Conservation (phyloP, 2,888 invertebrate species). For the Eucera pruinosa region DNA sequence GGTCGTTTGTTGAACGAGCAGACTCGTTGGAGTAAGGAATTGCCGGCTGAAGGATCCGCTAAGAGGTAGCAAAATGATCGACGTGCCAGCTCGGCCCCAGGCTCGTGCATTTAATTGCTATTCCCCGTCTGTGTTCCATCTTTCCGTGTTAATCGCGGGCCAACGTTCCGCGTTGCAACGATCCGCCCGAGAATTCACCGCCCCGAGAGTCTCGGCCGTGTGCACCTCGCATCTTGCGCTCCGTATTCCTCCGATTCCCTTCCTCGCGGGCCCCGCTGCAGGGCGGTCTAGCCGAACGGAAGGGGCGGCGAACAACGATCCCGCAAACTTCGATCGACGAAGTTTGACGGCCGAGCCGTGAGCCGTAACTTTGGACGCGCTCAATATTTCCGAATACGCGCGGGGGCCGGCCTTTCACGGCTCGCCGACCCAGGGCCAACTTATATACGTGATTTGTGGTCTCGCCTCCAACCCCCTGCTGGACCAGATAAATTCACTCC, state of each 20-base stretch:
- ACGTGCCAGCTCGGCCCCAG: conserved; percentile 37
- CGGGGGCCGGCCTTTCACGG: conserved; percentile 19
- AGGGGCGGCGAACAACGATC: conserved; percentile 31
- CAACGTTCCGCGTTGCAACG: no score
- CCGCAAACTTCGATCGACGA: conserved; percentile 64
- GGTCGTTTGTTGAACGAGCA: conserved; percentile 4
- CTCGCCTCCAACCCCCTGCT: conserved; percentile 1
- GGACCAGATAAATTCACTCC: conserved; percentile 58
- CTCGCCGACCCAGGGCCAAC: conserved; percentile 50
- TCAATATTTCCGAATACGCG: conserved; percentile 71
- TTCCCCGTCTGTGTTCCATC: conserved; percentile 53
- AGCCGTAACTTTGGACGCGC: conserved; percentile 67
- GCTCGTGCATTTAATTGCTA: conserved; percentile 64
- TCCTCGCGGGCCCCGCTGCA: background rate
- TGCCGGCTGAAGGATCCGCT: conserved; percentile 43
- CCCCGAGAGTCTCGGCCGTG: background rate
- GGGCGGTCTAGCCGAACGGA: no score
- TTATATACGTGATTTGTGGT: conserved; percentile 69
- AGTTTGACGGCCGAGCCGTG: conserved; percentile 69
- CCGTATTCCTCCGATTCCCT: background rate
- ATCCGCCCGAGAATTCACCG: conserved; percentile 13
- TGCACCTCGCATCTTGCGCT: conserved; percentile 13
- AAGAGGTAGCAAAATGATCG: conserved; percentile 48
- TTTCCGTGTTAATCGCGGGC: conserved; percentile 59
- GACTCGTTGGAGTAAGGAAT: conserved; percentile 14